phyloP scores from a whole-genome alignment of 1,140 invertebrate genomes.

The Bombus consobrinus region DNA sequence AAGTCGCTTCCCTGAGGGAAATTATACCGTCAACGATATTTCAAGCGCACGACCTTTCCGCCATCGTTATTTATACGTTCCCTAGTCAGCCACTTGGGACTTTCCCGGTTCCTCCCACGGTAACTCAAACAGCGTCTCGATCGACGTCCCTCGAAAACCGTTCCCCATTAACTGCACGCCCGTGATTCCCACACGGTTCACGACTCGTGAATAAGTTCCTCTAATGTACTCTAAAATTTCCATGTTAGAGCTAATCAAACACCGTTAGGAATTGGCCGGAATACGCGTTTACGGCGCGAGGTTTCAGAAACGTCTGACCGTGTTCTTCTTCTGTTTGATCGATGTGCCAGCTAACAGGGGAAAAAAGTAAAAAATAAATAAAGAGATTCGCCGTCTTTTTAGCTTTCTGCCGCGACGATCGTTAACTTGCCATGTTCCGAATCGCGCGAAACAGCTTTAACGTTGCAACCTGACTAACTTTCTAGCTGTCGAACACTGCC shows the following conservation, averaged over 20 bases:
- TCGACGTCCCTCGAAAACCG: constrained; percentile 33
- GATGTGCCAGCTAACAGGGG: too few relatives aligned
- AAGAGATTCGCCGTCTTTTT: too few relatives aligned
- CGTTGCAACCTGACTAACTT: too few relatives aligned
- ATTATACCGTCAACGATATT: constrained; percentile 57
- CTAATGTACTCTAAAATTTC: constrained; percentile 24
- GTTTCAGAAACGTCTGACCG: too few relatives aligned
- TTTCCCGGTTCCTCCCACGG: constrained; percentile 60
- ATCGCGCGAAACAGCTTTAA: too few relatives aligned
- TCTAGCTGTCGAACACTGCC: too few relatives aligned
- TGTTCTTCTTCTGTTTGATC: too few relatives aligned
- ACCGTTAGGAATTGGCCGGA: neutral
- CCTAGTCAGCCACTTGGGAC: constrained; percentile 54
- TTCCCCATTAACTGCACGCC: constrained; percentile 65
- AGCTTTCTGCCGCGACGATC: too few relatives aligned
- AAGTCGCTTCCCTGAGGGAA: constrained; percentile 42
- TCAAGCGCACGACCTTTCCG: constrained; percentile 40
- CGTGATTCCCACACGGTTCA: constrained; percentile 59
- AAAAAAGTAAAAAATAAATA: too few relatives aligned
- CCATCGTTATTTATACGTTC: constrained; percentile 53
- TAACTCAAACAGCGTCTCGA: constrained; percentile 56
- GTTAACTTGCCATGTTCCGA: too few relatives aligned
- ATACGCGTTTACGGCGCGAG: too few relatives aligned
- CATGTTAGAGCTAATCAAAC: constrained; percentile 13
- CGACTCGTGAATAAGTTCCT: constrained; percentile 21